These are phyloP conservation scores for Rhorus exstirpatorius DNA, from an alignment of 2,888 invertebrate genomes.

Conservation along the genomic window DNA sequence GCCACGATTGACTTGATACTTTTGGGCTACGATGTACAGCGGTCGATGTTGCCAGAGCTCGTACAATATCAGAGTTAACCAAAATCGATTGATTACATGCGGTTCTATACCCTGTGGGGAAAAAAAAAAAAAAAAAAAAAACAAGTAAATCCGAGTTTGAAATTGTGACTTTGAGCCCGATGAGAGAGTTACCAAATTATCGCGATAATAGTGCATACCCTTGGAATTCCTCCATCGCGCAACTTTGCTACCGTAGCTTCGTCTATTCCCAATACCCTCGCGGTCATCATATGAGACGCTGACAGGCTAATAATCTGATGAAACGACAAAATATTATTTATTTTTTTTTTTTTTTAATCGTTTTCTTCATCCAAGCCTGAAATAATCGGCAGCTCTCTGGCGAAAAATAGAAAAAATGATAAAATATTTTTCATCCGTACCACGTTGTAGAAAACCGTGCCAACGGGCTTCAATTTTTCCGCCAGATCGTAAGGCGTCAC, in stretches of 20 bases:
- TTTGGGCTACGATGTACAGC: constrained; percentile 90
- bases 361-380: background rate
- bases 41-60: constrained; percentile 91
- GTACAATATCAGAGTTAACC: constrained; percentile 94
- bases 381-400: background rate
- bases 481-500: constrained; percentile 93
- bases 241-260: constrained; percentile 87
- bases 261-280: constrained; percentile 92
- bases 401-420: background rate
- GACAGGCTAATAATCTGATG: constrained; percentile 89
- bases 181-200: too few relatives aligned
- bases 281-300: constrained; percentile 88
- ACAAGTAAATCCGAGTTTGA: background rate
- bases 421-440: constrained; percentile 85
- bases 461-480: constrained; percentile 87
- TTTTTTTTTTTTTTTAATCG: constrained; percentile 51
- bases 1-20: constrained; percentile 92
- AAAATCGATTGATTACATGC: constrained; percentile 92
- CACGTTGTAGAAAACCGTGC: constrained; percentile 88
- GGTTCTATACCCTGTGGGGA: constrained; percentile 88
- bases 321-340: too few relatives aligned
- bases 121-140: constrained; percentile 49
- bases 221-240: constrained; percentile 80
- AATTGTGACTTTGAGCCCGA: background rate
- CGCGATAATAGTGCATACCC: constrained; percentile 77